Evolutionary conservation across 1,140 invertebrate genomes (phyloP).

Genomic region (Metopolophium dirhodum): DNA sequence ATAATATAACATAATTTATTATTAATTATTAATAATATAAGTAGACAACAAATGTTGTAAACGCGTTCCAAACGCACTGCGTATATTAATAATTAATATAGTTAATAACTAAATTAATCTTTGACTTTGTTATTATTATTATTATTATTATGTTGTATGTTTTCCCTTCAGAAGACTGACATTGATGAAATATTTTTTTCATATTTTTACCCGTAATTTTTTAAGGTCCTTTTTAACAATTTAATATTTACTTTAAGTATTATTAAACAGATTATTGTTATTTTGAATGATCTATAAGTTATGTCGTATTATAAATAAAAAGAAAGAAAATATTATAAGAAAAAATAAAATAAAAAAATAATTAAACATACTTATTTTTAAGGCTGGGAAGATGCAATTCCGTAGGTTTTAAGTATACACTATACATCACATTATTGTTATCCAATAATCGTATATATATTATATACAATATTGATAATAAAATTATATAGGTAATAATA

Average conservation of each 20-base stretch:
- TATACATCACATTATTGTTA: slow-evolving; percentile 45
- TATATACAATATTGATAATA: background rate
- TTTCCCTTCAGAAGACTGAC: slow-evolving; percentile 52
- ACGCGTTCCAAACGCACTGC: background rate
- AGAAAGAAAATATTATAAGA: background rate
- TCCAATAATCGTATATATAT: background rate
- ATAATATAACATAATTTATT: background rate
- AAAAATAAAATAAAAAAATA: background rate
- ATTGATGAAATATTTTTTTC: slow-evolving; percentile 32
- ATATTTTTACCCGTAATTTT: slow-evolving; percentile 42
- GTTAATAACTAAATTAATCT: background rate
- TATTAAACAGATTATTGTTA: slow-evolving; percentile 8
- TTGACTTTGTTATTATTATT: slow-evolving; percentile 15
- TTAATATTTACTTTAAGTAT: background rate
- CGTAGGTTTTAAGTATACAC: slow-evolving; percentile 32
- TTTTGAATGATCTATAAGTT: background rate
- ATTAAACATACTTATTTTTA: slow-evolving; percentile 41
- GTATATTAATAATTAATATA: slow-evolving; percentile 2
- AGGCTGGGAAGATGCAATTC: slow-evolving; percentile 55
- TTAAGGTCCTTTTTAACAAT: slow-evolving; percentile 28
- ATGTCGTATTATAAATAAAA: background rate
- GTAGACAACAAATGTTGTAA: background rate
- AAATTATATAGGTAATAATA: background rate
- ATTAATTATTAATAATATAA: slow-evolving; percentile 27
- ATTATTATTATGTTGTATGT: slow-evolving; percentile 38